Base-by-base conservation (phyloP, 2,113 vertebrate species). In the Crotophaga sulcirostris region DNA sequence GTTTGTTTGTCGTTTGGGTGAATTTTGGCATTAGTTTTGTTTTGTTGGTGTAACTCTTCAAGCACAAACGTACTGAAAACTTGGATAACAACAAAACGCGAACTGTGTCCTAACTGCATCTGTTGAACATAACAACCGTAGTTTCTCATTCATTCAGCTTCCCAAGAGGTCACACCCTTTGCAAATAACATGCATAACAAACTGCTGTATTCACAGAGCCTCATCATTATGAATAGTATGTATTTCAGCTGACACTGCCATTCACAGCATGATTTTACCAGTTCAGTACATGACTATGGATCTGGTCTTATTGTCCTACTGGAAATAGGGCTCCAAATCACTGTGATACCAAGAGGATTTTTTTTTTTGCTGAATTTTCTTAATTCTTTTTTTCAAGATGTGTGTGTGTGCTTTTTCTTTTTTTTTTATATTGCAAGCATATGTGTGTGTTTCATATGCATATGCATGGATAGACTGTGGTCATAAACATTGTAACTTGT, bases 121-220 rank as follows among this genome's bases (percentile, higher is more conserved):
- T 95, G 89, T 38, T 64, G 59, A 82, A 92, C 75, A 55, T 14
- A 76, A 28, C 26, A 67, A 16, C 34, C 52, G 38, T 51, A 62
- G 73, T 54, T 93, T 82, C 10, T 25, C 28, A 60, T 87, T 51
- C 73, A 64, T 80, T 86, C 66, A 82, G 79, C 76, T 88, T 90
- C 90, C 63, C 55, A 85, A 63, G 93, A 87, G 55, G 62, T 93
- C 93, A 60, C 28, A 66, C 87, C 91, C 78, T 60, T 60, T 94
- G 91, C 88, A 77, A 72, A 73, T 73, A 74, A 95, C 42, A 55
- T 73, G 68, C 74, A 74, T 54, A 73, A 58, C 66, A 89, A 77
- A 73, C 44, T 88, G 73, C 84, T 83, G 94, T 54, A 34, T 42
- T 90, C 89, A n/a, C 54, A 75, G 64, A 26, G 59, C 58, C 80